Conservation (phyloP, 2,888 invertebrate species). For the Diachrysia chrysitis region DNA sequence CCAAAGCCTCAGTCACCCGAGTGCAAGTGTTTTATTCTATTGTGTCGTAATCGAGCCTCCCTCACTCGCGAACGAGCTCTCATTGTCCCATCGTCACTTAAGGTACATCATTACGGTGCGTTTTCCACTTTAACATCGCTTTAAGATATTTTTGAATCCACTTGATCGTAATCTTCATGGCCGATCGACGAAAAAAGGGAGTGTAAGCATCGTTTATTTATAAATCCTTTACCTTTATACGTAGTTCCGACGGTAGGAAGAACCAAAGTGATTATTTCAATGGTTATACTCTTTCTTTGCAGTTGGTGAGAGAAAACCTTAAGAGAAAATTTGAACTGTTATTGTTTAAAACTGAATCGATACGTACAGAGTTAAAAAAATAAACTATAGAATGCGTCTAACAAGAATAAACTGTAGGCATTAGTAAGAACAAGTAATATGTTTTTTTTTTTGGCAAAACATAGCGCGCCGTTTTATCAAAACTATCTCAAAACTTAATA, state of each 20-base stretch:
- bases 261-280: not conserved
- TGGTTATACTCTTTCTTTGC: not conserved
- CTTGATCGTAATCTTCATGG: conserved; percentile 11
- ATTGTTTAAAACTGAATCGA: not conserved
- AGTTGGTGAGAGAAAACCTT: not conserved
- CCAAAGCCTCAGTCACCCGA: conserved; percentile 1
- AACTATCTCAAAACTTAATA: too few relatives aligned
- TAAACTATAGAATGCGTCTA: too few relatives aligned
- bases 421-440: too few relatives aligned
- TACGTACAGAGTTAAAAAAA: too few relatives aligned
- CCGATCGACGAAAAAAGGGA: not conserved
- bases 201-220: not conserved
- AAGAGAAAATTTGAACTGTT: not conserved
- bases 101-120: conserved; percentile 18
- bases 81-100: conserved; percentile 24
- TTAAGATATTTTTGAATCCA: conserved; percentile 14
- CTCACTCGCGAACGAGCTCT: conserved; percentile 27
- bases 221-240: conserved; percentile 6
- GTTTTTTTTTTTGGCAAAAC: too few relatives aligned
- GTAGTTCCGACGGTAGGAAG: not conserved
- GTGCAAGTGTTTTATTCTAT: conserved; percentile 46
- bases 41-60: conserved; percentile 36
- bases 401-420: too few relatives aligned
- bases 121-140: conserved; percentile 10
- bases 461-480: too few relatives aligned